Conservation (phyloP, 2,888 invertebrate genomes). For the Prostheceraeus crozeri region DNA sequence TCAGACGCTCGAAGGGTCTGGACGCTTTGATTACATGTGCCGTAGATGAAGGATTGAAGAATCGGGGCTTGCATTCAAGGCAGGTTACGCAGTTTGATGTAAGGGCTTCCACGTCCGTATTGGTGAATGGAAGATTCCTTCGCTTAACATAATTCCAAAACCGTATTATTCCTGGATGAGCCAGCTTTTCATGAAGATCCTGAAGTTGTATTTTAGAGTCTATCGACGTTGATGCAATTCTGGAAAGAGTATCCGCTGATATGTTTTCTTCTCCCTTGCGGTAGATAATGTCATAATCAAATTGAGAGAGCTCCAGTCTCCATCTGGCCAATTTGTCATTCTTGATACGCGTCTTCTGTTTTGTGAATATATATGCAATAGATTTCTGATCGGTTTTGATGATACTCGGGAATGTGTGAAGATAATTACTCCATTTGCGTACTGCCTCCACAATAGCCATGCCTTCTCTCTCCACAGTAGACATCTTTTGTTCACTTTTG, state of each 20-base stretch:
- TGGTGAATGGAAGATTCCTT: background rate
- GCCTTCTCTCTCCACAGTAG: too few relatives aligned
- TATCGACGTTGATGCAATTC: background rate
- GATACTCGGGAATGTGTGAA: background rate
- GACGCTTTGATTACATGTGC: slow-evolving; percentile 16
- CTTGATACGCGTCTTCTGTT: background rate
- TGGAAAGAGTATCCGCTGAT: slow-evolving; percentile 16
- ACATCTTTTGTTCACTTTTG: too few relatives aligned
- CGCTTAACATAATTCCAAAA: background rate
- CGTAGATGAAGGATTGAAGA: background rate
- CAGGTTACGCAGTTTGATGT: slow-evolving; percentile 3
- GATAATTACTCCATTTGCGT: background rate
- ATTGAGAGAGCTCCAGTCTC: background rate
- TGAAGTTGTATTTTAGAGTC: too few relatives aligned
- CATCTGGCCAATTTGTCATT: slow-evolving; percentile 18
- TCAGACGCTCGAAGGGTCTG: slow-evolving; percentile 1
- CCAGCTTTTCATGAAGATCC: background rate
- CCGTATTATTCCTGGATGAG: slow-evolving; percentile 4
- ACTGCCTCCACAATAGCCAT: too few relatives aligned
- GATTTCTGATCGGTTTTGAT: slow-evolving; percentile 27
- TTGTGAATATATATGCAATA: background rate
- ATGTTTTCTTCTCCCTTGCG: background rate
- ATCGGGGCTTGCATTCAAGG: slow-evolving; percentile 13
- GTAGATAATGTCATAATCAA: slow-evolving; percentile 19
- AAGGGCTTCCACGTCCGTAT: background rate